These are phyloP conservation scores for Aquatica leii DNA, from an alignment of 2,888 invertebrate genomes.

Conservation along the genomic window DNA sequence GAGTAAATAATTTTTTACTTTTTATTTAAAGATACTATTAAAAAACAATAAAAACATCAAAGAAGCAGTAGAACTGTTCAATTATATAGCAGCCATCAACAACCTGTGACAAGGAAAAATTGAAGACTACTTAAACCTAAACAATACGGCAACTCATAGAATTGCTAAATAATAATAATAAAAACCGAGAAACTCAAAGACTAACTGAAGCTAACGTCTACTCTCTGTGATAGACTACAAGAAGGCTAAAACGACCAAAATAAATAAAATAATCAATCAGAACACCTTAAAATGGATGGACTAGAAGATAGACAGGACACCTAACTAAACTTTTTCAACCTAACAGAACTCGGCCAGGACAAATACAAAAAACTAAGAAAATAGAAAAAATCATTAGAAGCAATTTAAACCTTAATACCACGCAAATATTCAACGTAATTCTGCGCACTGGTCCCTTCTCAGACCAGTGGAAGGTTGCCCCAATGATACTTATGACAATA, in stretches of 20 bases:
- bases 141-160: not conserved
- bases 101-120: constrained; percentile 5
- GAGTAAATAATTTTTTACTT: too few relatives aligned
- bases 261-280: not conserved
- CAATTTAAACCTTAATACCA: constrained; percentile 7
- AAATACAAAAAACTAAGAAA: not conserved
- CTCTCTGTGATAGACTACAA: too few relatives aligned
- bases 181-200: not conserved
- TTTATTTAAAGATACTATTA: constrained; percentile 8
- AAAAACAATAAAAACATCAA: constrained; percentile 1
- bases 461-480: not conserved
- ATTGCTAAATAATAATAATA: not conserved
- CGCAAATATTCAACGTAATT: not conserved
- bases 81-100: not conserved
- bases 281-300: not conserved
- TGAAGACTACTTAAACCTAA: not conserved
- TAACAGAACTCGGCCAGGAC: not conserved
- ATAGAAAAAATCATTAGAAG: constrained; percentile 8
- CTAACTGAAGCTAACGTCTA: not conserved
- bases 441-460: not conserved
- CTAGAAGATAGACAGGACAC: not conserved
- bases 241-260: not conserved
- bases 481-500: not conserved
- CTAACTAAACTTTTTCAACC: not conserved
- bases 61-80: not conserved